Percentiles rank a stretch among this genome's conserved stretches.
phyloP scores from a whole-genome alignment of 1,140 invertebrate species.

The Drosophila kepulauana region DNA sequence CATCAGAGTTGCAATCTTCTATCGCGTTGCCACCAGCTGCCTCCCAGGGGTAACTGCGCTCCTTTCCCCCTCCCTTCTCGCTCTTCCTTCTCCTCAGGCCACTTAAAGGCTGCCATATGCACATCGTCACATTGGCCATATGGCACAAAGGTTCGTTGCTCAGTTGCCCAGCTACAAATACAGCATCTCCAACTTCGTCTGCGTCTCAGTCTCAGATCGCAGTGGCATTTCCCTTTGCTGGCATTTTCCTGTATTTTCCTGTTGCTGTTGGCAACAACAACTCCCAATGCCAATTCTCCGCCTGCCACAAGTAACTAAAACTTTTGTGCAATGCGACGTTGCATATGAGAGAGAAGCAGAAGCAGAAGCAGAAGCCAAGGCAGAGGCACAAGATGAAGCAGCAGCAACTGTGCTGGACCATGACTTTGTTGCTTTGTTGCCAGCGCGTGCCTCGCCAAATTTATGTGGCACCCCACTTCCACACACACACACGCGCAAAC shows the following conservation, averaged over 20 bases:
- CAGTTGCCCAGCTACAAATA: not conserved
- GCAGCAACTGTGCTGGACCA: constrained; percentile 14
- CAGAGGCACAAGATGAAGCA: not conserved
- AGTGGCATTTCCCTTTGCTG: constrained; percentile 5
- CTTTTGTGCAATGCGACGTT: constrained; percentile 36
- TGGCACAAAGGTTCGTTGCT: constrained; percentile 33
- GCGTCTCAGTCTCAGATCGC: no score
- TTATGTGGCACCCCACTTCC: constrained; percentile 39
- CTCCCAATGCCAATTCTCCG: constrained; percentile 22
- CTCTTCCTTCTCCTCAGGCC: no score
- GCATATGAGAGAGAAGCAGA: constrained; percentile 5
- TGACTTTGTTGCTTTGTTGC: constrained; percentile 50
- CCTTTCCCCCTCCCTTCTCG: not conserved
- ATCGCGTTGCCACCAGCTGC: not conserved
- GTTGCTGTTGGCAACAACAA: not conserved
- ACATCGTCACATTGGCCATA: constrained; percentile 37
- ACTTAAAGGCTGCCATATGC: constrained; percentile 23
- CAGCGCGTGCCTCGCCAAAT: constrained; percentile 47
- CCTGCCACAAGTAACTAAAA: constrained; percentile 41
- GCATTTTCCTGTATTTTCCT: not conserved
- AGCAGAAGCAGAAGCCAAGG: not conserved
- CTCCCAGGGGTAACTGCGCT: not conserved
- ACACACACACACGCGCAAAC: not conserved
- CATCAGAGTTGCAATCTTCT: constrained; percentile 9
- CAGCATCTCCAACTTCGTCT: no score